Evolutionary conservation across 2,888 invertebrate species (phyloP), one percentile per base, ranked within the genome.

Genomic region (Perithous albicinctus): DNA sequence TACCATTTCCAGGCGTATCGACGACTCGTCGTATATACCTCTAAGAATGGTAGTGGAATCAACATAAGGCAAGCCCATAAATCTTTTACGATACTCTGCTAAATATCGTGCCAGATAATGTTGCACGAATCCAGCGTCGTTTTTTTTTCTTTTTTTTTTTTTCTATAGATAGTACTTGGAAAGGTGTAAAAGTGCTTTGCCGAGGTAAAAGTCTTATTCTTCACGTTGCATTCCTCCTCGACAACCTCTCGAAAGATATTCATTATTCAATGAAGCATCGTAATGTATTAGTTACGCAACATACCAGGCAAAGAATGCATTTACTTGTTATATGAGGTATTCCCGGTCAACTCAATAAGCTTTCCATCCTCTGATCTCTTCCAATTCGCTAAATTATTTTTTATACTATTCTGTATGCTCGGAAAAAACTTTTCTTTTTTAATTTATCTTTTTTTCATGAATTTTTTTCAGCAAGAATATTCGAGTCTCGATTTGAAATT

Each of bases 1-100:
- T 66, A 48, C 46, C 18, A 66, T 66, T 66, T 29, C 46, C 66
- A 35, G 66, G 46, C 32, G 46, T 48, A 66, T 66, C 66, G 66
- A 48, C 66, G 66, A 46, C 12, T 4, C 41, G 64, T 46, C 46
- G 8, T 15, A 46, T 46, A 18, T 26, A 46, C 8, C 64, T n/a
- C n/a, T n/a, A n/a, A 46, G 18, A 46, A n/a, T 12, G 32, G 10
- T 41, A 41, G 41, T 8, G 12, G n/a, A n/a, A n/a, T n/a, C n/a
- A n/a, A n/a, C n/a, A n/a, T n/a, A n/a, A n/a, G n/a, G 32, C 2
- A 48, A 32, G 6, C 32, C 48, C 18, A 48, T 35, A 32, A 48
- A 66, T 66, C 66, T 46, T 48, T 66, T 7, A 48, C 48, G 46
- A 20, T 12, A 35, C 29, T 18, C n/a, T n/a, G 38, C 18, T 48